A percentile compares a stretch with the other conserved stretches of the same genome.
These are phyloP conservation scores for Leucozona laternaria DNA, from an alignment of 2,888 invertebrate genomes.

Conservation along the genomic window DNA sequence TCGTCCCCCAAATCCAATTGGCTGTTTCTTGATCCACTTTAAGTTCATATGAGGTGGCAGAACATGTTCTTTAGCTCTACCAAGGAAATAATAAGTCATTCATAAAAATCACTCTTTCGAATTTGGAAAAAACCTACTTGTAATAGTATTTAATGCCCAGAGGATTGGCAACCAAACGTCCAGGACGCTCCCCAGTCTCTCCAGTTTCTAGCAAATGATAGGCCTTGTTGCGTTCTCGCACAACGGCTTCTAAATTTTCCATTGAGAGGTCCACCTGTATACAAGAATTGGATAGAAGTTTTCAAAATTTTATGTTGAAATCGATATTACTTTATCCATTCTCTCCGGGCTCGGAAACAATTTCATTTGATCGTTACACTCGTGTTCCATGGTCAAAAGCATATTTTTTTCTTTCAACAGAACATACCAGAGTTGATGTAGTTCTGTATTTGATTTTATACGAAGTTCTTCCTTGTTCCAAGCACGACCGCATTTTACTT, in stretches of 20 bases:
- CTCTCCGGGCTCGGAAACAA: constrained; percentile 96
- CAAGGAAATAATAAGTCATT: constrained; percentile 52
- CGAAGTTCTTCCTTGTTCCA: constrained; percentile 96
- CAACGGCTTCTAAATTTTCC: constrained; percentile 95
- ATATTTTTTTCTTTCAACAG: constrained; percentile 98
- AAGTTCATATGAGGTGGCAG: constrained; percentile 88
- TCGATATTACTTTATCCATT: constrained; percentile 89
- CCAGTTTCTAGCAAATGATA: constrained; percentile 96
- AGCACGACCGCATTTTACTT: constrained; percentile 92
- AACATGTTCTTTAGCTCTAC: constrained; percentile 86
- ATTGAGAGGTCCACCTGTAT: constrained; percentile 93
- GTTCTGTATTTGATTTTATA: constrained; percentile 96
- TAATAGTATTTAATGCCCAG: constrained; percentile 87
- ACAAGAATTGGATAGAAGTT: not conserved
- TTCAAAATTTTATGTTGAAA: not conserved
- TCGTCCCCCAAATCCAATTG: constrained; percentile 85
- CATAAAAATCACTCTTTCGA: not conserved
- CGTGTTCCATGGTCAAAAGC: constrained; percentile 97
- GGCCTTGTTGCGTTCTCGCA: constrained; percentile 96
- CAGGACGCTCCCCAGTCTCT: constrained; percentile 91
- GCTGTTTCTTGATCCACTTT: constrained; percentile 86
- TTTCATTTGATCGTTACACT: constrained; percentile 87
- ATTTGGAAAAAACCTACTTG: constrained; percentile 79
- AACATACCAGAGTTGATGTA: constrained; percentile 97
- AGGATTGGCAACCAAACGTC: constrained; percentile 85